Evolutionary conservation across 2,113 vertebrate species (phyloP).

Genomic region (Esox niger): DNA sequence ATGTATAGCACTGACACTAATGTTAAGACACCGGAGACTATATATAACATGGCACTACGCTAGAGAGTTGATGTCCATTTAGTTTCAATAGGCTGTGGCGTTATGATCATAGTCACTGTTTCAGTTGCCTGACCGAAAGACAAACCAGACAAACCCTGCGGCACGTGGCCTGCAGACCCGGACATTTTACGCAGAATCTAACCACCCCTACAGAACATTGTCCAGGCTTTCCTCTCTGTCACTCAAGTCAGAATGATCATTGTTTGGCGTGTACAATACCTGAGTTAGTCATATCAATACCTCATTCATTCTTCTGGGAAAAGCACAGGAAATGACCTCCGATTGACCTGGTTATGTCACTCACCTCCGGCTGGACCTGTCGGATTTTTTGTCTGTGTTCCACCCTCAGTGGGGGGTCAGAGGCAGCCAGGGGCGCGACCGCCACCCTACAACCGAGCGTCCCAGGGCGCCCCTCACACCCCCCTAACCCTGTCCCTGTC

Average conservation of each 20-base stretch:
- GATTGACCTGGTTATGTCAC: slow-evolving; percentile 9
- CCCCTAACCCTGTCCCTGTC: slow-evolving; percentile 31
- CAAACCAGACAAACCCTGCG: background rate
- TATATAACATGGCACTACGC: background rate
- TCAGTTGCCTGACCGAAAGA: background rate
- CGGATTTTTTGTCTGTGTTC: slow-evolving; percentile 43
- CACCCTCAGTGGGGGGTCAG: slow-evolving; percentile 35
- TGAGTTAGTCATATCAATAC: background rate
- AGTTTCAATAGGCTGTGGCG: background rate
- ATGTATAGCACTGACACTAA: too few relatives aligned
- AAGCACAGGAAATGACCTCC: background rate
- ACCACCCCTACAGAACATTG: slow-evolving; percentile 4
- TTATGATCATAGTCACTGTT: background rate
- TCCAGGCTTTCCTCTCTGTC: slow-evolving; percentile 8
- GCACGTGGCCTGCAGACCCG: background rate
- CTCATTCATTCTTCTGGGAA: background rate
- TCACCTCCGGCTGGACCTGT: slow-evolving; percentile 58
- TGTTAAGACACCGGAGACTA: background rate
- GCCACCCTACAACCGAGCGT: slow-evolving; percentile 43
- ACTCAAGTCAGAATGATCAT: slow-evolving; percentile 2
- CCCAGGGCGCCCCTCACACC: slow-evolving; percentile 57
- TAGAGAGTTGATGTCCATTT: slow-evolving; percentile 1
- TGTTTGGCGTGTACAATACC: slow-evolving; percentile 7
- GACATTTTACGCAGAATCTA: background rate
- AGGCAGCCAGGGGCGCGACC: slow-evolving; percentile 33